Base-by-base conservation (phyloP, 2,113 vertebrate genomes). In the Nyctereutes procyonoides region DNA sequence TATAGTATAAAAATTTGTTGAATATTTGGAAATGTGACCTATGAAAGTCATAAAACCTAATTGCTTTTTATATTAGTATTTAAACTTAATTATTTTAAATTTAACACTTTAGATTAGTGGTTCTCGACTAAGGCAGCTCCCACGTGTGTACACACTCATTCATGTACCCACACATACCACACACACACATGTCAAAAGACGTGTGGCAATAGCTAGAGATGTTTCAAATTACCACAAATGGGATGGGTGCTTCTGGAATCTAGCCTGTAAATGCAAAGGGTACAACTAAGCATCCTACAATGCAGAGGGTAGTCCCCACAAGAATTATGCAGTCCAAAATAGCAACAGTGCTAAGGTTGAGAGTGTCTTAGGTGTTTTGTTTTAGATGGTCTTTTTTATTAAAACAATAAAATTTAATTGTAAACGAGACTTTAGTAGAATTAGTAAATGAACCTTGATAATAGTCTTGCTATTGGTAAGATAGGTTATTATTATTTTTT, bases 101-200 rank as follows among this genome's bases (percentile, higher is more conserved):
- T 89, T 80, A 32, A 55, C 65, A 48, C n/a, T 76, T 71, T 51
- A 94, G 12, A 13, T 56, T 15, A 90, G 16, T 51, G 30, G 0
- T 67, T 79, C 32, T 73, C n/a, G 84, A 67, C 8, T 14, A 90
- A 17, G 30, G 9, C 2, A 53, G 55, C 7, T 1, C 3, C 13
- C 11, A 79, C 3, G 20, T 2, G 2, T 8, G 26, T 1, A 8
- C 12, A 13, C 3, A 14, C 32, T 32, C 8, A 30, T 53, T 30
- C 76, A 32, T 28, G 53, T 28, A 53, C 14, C 8, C 9, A 28
- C 26, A 51, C 74, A 77, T 9, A 30, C 76, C 6, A 17, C 5
- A 10, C 32, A 28, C 12, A 53, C 5, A 51, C 1, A 17, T 6
- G 1, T 8, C 28, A 8, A 67, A 38, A 15, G 6, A 56, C 3